Evolutionary conservation across 2,888 invertebrate genomes (phyloP), one percentile per base, ranked within the genome.

Genomic region (Fabriciana adippe): DNA sequence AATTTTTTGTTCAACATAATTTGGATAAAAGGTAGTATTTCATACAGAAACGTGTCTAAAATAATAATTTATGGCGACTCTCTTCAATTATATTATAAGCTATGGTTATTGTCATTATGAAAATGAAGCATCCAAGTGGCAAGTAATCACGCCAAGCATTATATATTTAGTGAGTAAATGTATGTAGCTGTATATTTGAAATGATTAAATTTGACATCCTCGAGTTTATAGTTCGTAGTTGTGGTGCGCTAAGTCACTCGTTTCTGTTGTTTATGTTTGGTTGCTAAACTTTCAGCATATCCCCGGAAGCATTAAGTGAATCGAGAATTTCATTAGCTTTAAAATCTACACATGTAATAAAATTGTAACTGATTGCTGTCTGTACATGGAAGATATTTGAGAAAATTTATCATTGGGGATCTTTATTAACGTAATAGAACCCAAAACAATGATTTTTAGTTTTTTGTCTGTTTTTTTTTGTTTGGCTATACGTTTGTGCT

Each of bases 221-320:
- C 53, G 51, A 62, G 16, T 55, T 50, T 35, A 64, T 45, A 57
- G 47, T 57, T 57, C 57, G 21, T 45, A 63, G 15, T 18, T 53
- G 18, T 6, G 45, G 45, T 16, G 45, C 14, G 35, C 26, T 50
- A 50, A 59, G 16, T 59, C n/a, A 16, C 53, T 54, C 57, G 18
- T 26, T 21, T 26, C 50, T 14, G 48, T 48, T 54, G 54, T 48
- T 68, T 55, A 50, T 57, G 26, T 59, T 53, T 60, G 21, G 47
- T 45, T 48, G 51, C 59, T 53, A 59, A 68, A 68, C 59, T 59
- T 64, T 64, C 16, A 59, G 26, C 41, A 61, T 55, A 60, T 60
- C 3, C 16, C 6, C 13, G 15, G 41, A 55, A 21, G 0, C 13
- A 0, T 11, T 16, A 35, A 57, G 31, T 16, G 51, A 59, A 64